Conservation (phyloP, 2,797 vertebrate genomes). For the Diplodus sargus region DNA sequence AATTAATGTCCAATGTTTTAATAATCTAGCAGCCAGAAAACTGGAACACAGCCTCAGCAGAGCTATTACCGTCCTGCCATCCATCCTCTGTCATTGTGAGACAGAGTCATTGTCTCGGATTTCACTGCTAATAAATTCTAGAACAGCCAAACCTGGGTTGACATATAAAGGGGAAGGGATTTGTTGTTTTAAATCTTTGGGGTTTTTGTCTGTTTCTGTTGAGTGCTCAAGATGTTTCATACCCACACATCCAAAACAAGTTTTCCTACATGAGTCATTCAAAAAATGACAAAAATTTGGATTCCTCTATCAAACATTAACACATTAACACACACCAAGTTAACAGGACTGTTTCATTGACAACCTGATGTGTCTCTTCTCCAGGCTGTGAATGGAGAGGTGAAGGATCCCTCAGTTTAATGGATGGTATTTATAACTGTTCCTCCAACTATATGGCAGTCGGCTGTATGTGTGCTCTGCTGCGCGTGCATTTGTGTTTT, state of each 20-base stretch:
- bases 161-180: slow-evolving; percentile 2
- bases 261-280: slow-evolving; percentile 13
- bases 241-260: background rate
- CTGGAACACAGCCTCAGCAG: slow-evolving; percentile 12
- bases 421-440: slow-evolving; percentile 83
- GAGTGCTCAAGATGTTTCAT: slow-evolving; percentile 15
- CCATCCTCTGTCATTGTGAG: slow-evolving; percentile 14
- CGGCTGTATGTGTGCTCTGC: slow-evolving; percentile 66
- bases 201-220: slow-evolving; percentile 16
- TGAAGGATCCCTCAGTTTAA: slow-evolving; percentile 79
- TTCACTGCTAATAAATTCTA: slow-evolving; percentile 32
- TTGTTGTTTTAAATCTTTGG: slow-evolving; percentile 1
- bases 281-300: slow-evolving; percentile 11
- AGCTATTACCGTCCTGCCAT: slow-evolving; percentile 25
- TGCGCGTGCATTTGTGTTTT: slow-evolving; percentile 56
- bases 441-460: slow-evolving; percentile 69
- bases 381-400: slow-evolving; percentile 79
- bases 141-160: slow-evolving; percentile 19
- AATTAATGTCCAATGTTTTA: slow-evolving; percentile 17
- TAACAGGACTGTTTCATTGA: slow-evolving; percentile 61
- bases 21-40: slow-evolving; percentile 16
- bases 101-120: background rate
- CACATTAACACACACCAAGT: slow-evolving; percentile 30
- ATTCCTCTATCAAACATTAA: slow-evolving; percentile 29
- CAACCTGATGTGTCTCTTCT: slow-evolving; percentile 80